A percentile compares a stretch with the other conserved stretches of the same genome.
These are phyloP conservation scores for Mimas tiliae DNA, from an alignment of 2,888 invertebrate genomes.

Conservation along the genomic window DNA sequence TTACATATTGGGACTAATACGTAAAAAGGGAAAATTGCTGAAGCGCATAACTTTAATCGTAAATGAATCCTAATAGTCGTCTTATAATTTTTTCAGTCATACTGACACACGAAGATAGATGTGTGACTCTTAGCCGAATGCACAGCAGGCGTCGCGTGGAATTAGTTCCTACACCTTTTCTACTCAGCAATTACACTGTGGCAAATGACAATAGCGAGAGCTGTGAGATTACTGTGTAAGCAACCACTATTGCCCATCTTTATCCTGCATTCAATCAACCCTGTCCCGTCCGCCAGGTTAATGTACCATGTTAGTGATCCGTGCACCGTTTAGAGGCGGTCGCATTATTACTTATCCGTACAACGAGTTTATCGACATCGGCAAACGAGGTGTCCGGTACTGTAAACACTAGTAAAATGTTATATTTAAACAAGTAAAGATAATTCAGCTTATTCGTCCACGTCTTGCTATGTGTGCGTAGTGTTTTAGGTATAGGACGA, in stretches of 20 bases:
- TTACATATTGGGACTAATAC: too few relatives aligned
- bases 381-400: too few relatives aligned
- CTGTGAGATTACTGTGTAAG: slow-evolving; percentile 69
- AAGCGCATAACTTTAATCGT: too few relatives aligned
- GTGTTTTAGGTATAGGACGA: too few relatives aligned
- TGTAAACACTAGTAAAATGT: too few relatives aligned
- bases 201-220: slow-evolving; percentile 49
- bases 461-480: too few relatives aligned
- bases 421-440: too few relatives aligned
- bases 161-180: slow-evolving; percentile 80
- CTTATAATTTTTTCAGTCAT: slow-evolving; percentile 45
- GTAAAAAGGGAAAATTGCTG: too few relatives aligned
- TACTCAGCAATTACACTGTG: slow-evolving; percentile 77
- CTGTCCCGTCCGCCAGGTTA: slow-evolving; percentile 7
- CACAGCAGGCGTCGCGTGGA: slow-evolving; percentile 64
- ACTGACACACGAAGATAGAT: slow-evolving; percentile 48
- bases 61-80: neutral
- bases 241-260: neutral
- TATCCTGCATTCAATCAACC: neutral
- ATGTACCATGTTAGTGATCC: neutral
- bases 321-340: neutral
- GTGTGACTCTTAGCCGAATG: slow-evolving; percentile 59
- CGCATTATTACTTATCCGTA: neutral
- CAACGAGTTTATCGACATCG: neutral
- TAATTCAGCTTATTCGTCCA: too few relatives aligned